Evolutionary conservation across 2,888 invertebrate genomes (phyloP).

Genomic region (Coremacera marginata): DNA sequence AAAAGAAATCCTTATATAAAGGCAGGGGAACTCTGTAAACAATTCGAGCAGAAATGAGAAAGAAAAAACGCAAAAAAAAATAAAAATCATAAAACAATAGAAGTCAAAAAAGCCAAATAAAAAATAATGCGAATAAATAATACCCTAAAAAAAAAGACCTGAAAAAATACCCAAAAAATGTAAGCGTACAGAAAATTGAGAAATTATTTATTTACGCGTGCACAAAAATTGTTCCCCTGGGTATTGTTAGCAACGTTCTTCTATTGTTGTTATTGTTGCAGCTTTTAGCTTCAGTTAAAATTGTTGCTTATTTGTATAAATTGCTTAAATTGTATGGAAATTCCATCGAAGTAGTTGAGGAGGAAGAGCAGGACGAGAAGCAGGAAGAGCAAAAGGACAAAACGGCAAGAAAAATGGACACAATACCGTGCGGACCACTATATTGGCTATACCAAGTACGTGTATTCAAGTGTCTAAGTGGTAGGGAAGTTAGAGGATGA

Average conservation of each 20-base stretch:
- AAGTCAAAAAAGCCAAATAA: background rate
- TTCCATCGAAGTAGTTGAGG: background rate
- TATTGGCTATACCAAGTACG: no score
- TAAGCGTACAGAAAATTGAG: constrained; percentile 9
- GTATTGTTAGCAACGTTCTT: constrained; percentile 15
- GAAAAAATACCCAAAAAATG: background rate
- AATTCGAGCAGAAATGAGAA: constrained; percentile 10
- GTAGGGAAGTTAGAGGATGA: background rate
- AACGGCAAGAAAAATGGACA: no score
- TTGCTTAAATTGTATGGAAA: constrained; percentile 27
- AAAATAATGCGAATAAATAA: constrained; percentile 8
- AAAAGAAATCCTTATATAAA: constrained; percentile 4
- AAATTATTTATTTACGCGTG: constrained; percentile 28
- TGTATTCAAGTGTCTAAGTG: background rate
- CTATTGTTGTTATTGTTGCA: background rate
- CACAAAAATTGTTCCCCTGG: constrained; percentile 16
- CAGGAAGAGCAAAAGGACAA: background rate
- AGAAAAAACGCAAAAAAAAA: background rate
- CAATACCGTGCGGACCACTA: no score
- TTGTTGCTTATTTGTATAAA: constrained; percentile 19
- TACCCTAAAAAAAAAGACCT: background rate
- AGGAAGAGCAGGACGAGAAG: background rate
- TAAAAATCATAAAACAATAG: constrained; percentile 15
- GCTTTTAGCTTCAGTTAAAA: constrained; percentile 3
- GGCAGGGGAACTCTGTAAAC: constrained; percentile 43